A percentile compares a stretch with the other conserved stretches of the same genome.
Conservation (phyloP, 37 sponge, comb jelly and placozoan species). For the Mnemiopsis leidyi region DNA sequence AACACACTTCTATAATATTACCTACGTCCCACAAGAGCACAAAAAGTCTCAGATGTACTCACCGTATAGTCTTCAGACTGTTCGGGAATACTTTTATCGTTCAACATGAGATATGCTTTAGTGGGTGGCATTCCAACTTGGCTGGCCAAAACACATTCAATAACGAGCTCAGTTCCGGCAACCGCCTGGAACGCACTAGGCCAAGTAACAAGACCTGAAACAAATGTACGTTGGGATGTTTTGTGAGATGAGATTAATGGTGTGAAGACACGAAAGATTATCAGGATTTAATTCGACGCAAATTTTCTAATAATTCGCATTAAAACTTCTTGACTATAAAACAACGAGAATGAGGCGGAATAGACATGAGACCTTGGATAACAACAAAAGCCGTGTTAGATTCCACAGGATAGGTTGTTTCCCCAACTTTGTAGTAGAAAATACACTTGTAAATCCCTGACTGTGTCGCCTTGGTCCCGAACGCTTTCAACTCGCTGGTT, state of each 20-base stretch:
- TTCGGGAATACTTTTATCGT: neutral
- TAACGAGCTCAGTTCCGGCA: neutral
- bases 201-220: conserved; percentile 14
- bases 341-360: too few relatives aligned
- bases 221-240: too few relatives aligned
- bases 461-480: neutral
- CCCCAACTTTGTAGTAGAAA: neutral
- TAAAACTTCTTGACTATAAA: neutral
- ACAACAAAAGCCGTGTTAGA: neutral
- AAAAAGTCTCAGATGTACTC: too few relatives aligned
- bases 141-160: conserved; percentile 27
- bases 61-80: neutral
- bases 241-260: neutral
- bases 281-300: neutral
- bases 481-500: neutral
- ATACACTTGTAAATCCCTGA: conserved; percentile 54
- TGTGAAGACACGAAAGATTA: neutral
- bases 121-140: neutral
- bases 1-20: too few relatives aligned
- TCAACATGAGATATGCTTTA: neutral
- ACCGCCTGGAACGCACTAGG: conserved; percentile 44
- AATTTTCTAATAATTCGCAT: neutral
- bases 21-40: too few relatives aligned
- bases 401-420: neutral
- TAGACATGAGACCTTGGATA: conserved; percentile 21